Percentiles rank a stretch among this genome's conserved stretches.
phyloP scores from a whole-genome alignment of 2,888 invertebrate genomes.

The Pristionchus japonicus region DNA sequence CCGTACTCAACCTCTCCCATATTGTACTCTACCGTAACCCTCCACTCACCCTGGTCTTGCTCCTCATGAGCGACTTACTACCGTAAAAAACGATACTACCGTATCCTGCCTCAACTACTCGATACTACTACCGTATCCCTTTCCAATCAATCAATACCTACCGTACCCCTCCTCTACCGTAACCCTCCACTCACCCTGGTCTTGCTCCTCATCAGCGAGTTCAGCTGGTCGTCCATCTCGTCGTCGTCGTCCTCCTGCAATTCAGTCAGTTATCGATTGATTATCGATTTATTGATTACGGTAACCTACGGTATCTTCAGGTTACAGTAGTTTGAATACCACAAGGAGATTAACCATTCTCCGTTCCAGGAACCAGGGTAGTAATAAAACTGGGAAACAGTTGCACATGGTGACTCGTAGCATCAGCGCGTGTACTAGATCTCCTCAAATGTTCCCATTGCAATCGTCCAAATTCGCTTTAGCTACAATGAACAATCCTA shows the following conservation, averaged over 20 bases:
- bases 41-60: constrained; percentile 41
- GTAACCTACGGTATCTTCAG: no score
- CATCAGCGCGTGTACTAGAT: no score
- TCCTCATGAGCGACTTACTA: constrained; percentile 79
- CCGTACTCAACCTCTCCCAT: neutral
- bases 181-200: constrained; percentile 50
- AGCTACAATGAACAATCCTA: no score
- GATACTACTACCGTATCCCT: neutral
- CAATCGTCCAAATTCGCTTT: no score
- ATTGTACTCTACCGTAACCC: constrained; percentile 82
- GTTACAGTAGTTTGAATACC: no score
- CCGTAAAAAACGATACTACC: no score
- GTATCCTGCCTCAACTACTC: no score
- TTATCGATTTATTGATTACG: neutral
- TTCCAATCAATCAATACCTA: neutral
- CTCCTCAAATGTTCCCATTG: no score
- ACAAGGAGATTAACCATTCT: no score
- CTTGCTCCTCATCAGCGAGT: constrained; percentile 78
- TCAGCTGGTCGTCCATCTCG: constrained; percentile 91
- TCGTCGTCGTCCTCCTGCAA: constrained; percentile 85
- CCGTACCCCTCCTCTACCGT: constrained; percentile 80
- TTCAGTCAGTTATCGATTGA: neutral
- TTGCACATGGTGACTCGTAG: no score
- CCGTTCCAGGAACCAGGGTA: no score
- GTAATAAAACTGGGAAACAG: no score